Conservation (phyloP, 1,140 invertebrate species). For the Arctopsyche grandis region DNA sequence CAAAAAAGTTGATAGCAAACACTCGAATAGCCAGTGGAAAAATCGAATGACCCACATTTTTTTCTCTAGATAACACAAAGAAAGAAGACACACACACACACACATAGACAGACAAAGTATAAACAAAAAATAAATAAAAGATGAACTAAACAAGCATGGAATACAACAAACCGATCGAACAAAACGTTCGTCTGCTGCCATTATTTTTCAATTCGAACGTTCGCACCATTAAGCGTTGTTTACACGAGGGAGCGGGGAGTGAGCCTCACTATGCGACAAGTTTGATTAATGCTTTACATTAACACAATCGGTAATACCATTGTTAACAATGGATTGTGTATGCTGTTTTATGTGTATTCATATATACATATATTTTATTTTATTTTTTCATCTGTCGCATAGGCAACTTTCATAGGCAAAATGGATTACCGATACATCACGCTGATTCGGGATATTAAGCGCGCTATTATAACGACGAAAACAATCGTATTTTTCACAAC, state of each 20-base stretch:
- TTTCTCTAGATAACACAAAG: no score
- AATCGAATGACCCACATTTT: no score
- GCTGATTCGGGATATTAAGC: neutral
- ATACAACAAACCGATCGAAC: conserved; percentile 4
- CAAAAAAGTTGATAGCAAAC: no score
- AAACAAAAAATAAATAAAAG: conserved; percentile 6
- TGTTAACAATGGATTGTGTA: conserved; percentile 24
- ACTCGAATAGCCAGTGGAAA: no score
- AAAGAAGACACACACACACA: neutral
- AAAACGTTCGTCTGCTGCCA: conserved; percentile 15
- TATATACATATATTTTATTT: neutral
- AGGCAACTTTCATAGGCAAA: conserved; percentile 1
- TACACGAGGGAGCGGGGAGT: neutral
- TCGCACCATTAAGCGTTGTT: conserved; percentile 40
- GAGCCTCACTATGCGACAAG: conserved; percentile 24
- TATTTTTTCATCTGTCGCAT: neutral
- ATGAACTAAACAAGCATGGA: neutral
- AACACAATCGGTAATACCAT: conserved; percentile 37
- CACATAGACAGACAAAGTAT: no score
- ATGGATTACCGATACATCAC: neutral
- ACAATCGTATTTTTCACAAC: neutral
- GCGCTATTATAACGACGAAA: neutral
- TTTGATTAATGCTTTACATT: conserved; percentile 44
- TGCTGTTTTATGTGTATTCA: conserved; percentile 9
- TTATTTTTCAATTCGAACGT: conserved; percentile 40